phyloP scores from a whole-genome alignment of 2,888 invertebrate genomes.

The Platerodrilus igneus region DNA sequence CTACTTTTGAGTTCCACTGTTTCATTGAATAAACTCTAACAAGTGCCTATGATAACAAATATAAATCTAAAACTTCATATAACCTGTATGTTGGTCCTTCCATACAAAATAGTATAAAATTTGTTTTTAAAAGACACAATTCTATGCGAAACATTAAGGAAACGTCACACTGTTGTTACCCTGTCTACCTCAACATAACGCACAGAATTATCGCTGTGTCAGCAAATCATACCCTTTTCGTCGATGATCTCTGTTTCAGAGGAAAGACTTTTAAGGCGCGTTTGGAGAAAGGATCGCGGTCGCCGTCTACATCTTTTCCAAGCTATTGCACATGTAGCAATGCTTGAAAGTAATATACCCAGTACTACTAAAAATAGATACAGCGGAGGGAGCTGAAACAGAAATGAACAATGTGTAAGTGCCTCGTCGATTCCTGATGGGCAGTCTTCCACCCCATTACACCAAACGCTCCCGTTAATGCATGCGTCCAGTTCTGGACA shows the following conservation, averaged over 20 bases:
- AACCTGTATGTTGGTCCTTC: constrained; percentile 28
- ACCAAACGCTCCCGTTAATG: constrained; percentile 75
- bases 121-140: constrained; percentile 41
- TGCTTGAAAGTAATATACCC: constrained; percentile 42
- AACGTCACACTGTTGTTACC: constrained; percentile 83
- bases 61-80: constrained; percentile 29
- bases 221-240: constrained; percentile 88
- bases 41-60: constrained; percentile 36
- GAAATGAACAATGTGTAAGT: constrained; percentile 71
- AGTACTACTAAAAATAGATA: constrained; percentile 56
- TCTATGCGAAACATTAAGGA: constrained; percentile 21
- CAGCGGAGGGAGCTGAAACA: constrained; percentile 71
- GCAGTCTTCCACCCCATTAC: constrained; percentile 73
- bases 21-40: constrained; percentile 30
- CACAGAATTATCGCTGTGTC: constrained; percentile 94
- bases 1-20: too few relatives aligned
- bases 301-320: constrained; percentile 54
- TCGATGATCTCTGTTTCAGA: constrained; percentile 80
- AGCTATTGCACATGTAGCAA: constrained; percentile 35
- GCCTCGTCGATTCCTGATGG: constrained; percentile 78
- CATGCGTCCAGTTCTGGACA: constrained; percentile 79
- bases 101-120: constrained; percentile 24
- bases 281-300: constrained; percentile 73
- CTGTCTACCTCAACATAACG: constrained; percentile 87
- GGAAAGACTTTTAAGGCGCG: constrained; percentile 70